phyloP scores from a whole-genome alignment of 2,888 invertebrate species.

The Liopterus haemorrhoidalis region DNA sequence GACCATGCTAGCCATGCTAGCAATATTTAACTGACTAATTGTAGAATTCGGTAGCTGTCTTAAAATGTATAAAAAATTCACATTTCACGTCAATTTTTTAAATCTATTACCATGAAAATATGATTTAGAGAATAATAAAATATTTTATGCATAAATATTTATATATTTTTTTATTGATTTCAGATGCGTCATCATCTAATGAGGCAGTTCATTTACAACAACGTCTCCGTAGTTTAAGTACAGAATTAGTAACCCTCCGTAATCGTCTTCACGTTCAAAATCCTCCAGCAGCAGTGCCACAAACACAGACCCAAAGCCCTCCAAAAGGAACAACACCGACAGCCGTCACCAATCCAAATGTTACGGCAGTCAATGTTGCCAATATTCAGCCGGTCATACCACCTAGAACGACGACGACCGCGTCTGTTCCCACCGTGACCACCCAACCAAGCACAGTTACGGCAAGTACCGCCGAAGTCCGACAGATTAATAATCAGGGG shows the following conservation, averaged over 20 bases:
- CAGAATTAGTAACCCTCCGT: constrained; percentile 85
- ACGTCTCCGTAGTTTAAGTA: constrained; percentile 81
- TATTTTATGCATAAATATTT: too few species aligned
- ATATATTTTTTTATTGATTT: constrained; percentile 35
- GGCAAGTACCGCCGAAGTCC: constrained; percentile 28
- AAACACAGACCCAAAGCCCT: constrained; percentile 45
- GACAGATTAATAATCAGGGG: constrained; percentile 34
- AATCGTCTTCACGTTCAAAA: constrained; percentile 80
- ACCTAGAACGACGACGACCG: constrained; percentile 23
- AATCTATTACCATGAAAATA: too few species aligned
- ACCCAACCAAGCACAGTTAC: too few species aligned
- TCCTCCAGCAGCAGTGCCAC: constrained; percentile 42
- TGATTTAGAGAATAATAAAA: too few species aligned
- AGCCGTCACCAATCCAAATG: constrained; percentile 37
- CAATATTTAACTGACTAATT: too few species aligned
- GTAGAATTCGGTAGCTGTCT: too few species aligned
- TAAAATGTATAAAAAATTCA: too few species aligned
- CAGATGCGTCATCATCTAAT: constrained; percentile 92
- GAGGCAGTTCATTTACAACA: constrained; percentile 91
- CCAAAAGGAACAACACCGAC: constrained; percentile 30
- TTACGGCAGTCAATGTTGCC: constrained; percentile 11
- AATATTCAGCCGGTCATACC: neutral
- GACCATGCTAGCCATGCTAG: too few species aligned
- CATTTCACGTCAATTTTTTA: too few species aligned
- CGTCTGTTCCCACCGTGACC: constrained; percentile 28